Evolutionary conservation across 2,888 invertebrate genomes (phyloP).

Genomic region (Margaritifera margaritifera): DNA sequence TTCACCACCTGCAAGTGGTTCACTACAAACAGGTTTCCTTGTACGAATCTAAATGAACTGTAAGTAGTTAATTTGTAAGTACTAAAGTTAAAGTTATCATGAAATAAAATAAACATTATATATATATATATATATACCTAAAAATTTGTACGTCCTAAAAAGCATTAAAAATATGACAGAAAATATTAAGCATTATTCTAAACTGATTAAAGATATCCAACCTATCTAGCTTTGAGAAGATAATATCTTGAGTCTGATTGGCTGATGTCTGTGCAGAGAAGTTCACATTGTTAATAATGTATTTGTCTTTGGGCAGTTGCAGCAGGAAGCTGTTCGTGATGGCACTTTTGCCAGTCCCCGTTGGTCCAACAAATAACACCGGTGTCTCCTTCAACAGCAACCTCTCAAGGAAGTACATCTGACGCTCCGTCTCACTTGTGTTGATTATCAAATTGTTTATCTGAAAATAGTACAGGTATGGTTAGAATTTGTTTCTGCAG

Average conservation of each 20-base stretch:
- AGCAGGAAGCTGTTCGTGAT: slow-evolving; percentile 70
- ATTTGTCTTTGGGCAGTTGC: slow-evolving; percentile 66
- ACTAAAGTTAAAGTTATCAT: too few species aligned
- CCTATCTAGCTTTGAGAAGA: slow-evolving; percentile 72
- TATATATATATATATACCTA: too few species aligned
- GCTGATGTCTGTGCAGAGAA: slow-evolving; percentile 72
- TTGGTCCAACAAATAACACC: slow-evolving; percentile 70
- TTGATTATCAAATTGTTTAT: slow-evolving; percentile 69
- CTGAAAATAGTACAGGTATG: slow-evolving; percentile 27
- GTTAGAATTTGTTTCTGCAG: neutral
- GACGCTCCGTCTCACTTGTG: slow-evolving; percentile 69
- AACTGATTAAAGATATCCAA: slow-evolving; percentile 20
- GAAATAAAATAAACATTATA: too few species aligned
- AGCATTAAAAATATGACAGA: too few species aligned
- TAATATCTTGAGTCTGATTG: slow-evolving; percentile 72
- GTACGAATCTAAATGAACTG: too few species aligned
- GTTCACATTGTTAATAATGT: slow-evolving; percentile 69
- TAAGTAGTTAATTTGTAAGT: too few species aligned
- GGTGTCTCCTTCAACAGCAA: slow-evolving; percentile 61
- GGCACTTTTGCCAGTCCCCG: slow-evolving; percentile 71
- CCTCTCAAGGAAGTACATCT: slow-evolving; percentile 67
- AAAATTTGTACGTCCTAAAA: too few species aligned
- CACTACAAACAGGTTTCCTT: too few species aligned
- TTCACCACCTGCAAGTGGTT: too few species aligned
- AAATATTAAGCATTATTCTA: too few species aligned